These are phyloP conservation scores for Merluccius polli DNA, from an alignment of 2,797 vertebrate genomes.

Conservation along the genomic window DNA sequence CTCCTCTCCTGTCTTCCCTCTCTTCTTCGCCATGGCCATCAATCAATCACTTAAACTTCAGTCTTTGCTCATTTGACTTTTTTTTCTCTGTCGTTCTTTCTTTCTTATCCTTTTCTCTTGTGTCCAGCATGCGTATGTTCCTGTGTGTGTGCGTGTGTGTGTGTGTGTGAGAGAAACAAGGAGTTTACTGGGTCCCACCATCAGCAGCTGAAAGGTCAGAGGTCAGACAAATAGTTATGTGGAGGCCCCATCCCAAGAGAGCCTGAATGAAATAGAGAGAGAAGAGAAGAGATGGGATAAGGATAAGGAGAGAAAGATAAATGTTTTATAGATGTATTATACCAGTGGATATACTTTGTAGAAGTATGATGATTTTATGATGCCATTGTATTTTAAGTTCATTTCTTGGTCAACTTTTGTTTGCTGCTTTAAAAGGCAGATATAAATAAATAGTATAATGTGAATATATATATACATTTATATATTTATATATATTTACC, in stretches of 20 bases:
- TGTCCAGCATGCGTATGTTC: neutral
- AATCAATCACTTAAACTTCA: neutral
- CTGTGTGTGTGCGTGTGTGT: neutral
- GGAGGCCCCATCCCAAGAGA: slow-evolving; percentile 43
- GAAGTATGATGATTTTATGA: too few species aligned
- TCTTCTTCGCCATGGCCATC: neutral
- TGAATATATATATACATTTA: neutral
- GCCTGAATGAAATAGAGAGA: neutral
- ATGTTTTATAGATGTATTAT: too few species aligned
- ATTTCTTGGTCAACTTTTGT: neutral
- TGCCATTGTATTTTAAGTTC: too few species aligned
- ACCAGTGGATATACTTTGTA: neutral
- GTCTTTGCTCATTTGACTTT: neutral
- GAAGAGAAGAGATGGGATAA: neutral
- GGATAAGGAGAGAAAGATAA: too few species aligned
- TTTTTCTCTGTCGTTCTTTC: neutral
- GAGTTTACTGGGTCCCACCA: slow-evolving; percentile 6
- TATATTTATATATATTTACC: neutral
- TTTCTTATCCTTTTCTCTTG: neutral
- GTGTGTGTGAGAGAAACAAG: slow-evolving; percentile 3
- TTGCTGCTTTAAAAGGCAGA: neutral
- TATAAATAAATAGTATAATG: neutral
- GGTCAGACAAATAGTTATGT: slow-evolving; percentile 65
- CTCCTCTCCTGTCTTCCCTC: too few species aligned
- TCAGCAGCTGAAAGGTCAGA: slow-evolving; percentile 46